Evolutionary conservation across 2,113 vertebrate genomes (phyloP), one percentile per base, ranked within the genome.

Genomic region (Alexandromys fortis): DNA sequence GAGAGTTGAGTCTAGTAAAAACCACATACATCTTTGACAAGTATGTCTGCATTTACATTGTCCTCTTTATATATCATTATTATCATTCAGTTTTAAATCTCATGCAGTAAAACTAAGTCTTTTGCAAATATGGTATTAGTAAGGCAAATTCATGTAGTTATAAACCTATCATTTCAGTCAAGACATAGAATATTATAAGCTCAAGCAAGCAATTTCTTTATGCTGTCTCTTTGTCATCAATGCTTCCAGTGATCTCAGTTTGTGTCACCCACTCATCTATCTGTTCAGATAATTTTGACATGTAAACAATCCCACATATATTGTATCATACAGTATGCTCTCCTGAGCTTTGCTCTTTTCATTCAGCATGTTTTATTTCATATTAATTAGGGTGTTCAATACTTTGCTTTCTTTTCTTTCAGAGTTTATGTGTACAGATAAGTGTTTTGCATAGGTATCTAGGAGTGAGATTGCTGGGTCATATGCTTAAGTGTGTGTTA

Each of bases 11-110:
- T 45, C 17, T 86, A 95, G 92, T 79, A 55, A 76, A 86, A 16
- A 89, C 4, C 33, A 90, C 52, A 63, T 78, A 77, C 47, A 77
- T 72, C 42, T 92, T 79, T 76, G n/a, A 33, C 17, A 61, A 86
- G 55, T 17, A 90, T 38, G 35, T 42, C 38, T 95, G 3, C 67
- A 87, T 87, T 77, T 90, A 35, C 49, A 58, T n/a, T 83, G 6
- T 77, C 10, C 42, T 90, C 90, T 77, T 87, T 78, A 87, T 82
- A 12, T 5, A 58, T 19, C n/a, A 75, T 68, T 89, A 77, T 26
- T 68, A 72, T 87, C 79, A 81, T 63, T 87, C 24, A 65, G 35
- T 45, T 94, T 92, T 82, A 82, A 87, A 83, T 73, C 89, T 70
- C 11, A 86, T 45, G 38, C 28, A 86, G 11, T 68, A 81, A 61